Conservation (phyloP, 2,888 invertebrate species). For the Sinohyriopsis cumingii region DNA sequence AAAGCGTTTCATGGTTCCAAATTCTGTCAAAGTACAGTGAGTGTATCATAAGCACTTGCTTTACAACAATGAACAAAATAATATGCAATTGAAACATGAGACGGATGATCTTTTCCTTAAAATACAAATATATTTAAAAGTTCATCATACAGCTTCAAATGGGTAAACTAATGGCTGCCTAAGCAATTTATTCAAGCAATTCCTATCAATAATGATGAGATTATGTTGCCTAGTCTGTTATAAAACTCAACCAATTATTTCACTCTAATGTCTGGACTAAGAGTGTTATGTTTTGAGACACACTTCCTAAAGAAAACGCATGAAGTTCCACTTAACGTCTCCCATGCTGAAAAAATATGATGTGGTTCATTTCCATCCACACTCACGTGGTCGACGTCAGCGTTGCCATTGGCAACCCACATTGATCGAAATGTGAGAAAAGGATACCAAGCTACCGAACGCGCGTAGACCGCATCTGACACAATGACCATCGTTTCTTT, state of each 20-base stretch:
- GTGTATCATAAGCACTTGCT: too few relatives aligned
- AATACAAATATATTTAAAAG: too few relatives aligned
- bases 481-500: slow-evolving; percentile 21
- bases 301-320: slow-evolving; percentile 44
- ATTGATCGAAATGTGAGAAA: slow-evolving; percentile 45
- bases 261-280: slow-evolving; percentile 41
- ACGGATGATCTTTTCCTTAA: too few relatives aligned
- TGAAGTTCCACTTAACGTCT: slow-evolving; percentile 23
- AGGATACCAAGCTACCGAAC: slow-evolving; percentile 18
- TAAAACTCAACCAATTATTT: slow-evolving; percentile 11
- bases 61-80: too few relatives aligned
- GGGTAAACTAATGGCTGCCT: too few relatives aligned
- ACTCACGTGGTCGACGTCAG: slow-evolving; percentile 45
- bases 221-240: too few relatives aligned
- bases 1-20: too few relatives aligned
- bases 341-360: slow-evolving; percentile 36
- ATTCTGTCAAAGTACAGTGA: too few relatives aligned
- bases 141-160: too few relatives aligned
- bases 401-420: slow-evolving; percentile 46
- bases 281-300: slow-evolving; percentile 45
- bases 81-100: too few relatives aligned
- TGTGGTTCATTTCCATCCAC: slow-evolving; percentile 23
- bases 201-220: too few relatives aligned
- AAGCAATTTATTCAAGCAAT: too few relatives aligned
- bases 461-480: slow-evolving; percentile 9